Conservation (phyloP, 2,797 vertebrate species). For the Loriculus beryllinus region DNA sequence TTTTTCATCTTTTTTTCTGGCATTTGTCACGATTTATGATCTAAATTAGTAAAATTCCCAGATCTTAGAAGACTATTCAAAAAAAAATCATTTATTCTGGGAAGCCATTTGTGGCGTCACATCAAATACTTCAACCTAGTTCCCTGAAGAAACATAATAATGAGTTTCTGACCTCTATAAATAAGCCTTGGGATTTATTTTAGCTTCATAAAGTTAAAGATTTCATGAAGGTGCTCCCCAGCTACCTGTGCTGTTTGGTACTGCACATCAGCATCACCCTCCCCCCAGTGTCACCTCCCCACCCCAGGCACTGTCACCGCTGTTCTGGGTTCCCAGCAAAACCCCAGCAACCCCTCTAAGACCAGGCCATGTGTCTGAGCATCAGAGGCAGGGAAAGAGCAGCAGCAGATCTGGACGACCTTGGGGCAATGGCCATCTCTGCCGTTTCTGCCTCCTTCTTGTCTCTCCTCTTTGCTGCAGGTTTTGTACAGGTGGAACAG, state of each 20-base stretch:
- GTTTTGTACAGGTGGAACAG: constrained; percentile 91
- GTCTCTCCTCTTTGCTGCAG: constrained; percentile 59
- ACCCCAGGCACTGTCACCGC: not conserved
- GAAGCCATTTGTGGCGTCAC: not conserved
- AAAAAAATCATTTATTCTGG: constrained; percentile 31
- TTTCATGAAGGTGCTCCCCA: not conserved
- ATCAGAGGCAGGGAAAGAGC: not conserved
- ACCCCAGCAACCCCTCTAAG: fast-evolving
- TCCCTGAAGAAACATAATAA: not conserved
- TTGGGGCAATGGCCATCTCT: fast-evolving
- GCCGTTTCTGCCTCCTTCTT: not conserved
- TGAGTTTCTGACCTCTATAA: not conserved
- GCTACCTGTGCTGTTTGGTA: fast-evolving
- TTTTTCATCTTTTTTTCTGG: not conserved
- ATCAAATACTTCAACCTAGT: not conserved
- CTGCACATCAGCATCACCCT: not conserved
- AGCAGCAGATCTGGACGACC: not conserved
- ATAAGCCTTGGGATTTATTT: not conserved
- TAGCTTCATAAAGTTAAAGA: not conserved
- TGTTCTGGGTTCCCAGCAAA: not conserved
- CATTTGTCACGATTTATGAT: not conserved
- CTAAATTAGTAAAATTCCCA: constrained; percentile 21
- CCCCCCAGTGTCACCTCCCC: not conserved
- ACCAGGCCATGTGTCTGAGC: fast-evolving
- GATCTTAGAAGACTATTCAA: constrained; percentile 32